Conservation (phyloP, 2,113 vertebrate genomes). For the Spheniscus mendiculus region DNA sequence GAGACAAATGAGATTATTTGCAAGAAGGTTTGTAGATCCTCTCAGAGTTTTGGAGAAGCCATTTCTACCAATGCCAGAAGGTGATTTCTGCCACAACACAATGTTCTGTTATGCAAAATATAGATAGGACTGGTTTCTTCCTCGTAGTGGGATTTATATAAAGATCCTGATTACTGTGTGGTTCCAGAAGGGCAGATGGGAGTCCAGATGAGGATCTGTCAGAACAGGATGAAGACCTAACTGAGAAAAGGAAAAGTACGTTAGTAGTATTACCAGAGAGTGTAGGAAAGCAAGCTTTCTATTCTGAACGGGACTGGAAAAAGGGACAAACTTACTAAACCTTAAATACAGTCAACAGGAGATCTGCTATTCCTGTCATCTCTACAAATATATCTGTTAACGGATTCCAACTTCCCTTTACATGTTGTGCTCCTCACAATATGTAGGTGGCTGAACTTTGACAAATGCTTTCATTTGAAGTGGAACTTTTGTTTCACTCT, state of each 20-base stretch:
- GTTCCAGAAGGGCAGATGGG: background rate
- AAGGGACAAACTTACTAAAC: background rate
- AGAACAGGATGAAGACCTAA: background rate
- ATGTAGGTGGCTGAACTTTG: background rate
- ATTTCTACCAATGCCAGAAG: background rate
- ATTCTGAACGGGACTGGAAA: background rate
- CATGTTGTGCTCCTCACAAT: background rate
- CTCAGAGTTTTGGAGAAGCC: background rate
- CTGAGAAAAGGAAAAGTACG: background rate
- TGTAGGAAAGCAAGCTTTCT: background rate
- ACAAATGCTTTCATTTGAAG: slow-evolving; percentile 2
- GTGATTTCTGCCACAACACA: background rate
- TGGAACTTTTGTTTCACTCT: background rate
- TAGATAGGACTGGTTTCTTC: background rate
- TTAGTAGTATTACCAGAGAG: background rate
- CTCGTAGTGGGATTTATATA: background rate
- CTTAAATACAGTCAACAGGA: background rate
- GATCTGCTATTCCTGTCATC: background rate
- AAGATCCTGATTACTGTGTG: background rate
- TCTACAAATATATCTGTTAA: background rate
- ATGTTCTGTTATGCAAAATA: background rate
- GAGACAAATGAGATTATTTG: background rate
- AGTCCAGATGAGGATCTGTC: background rate
- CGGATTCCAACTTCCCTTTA: background rate
- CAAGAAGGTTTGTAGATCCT: background rate